Conservation (phyloP, 2,888 invertebrate genomes). For the Aleiodes alternator region DNA sequence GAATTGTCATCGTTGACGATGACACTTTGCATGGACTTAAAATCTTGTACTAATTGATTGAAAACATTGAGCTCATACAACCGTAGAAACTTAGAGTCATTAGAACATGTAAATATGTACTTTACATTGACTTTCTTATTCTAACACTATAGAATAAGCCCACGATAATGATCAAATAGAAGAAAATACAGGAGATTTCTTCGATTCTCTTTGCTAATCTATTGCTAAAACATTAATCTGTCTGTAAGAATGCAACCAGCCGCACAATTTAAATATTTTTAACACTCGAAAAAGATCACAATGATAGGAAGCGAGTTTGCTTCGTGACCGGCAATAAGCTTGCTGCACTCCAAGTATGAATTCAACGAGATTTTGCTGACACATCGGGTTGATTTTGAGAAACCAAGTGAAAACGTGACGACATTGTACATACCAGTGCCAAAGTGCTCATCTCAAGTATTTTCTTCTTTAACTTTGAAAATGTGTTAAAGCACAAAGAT, state of each 20-base stretch:
- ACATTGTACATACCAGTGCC: slow-evolving; percentile 46
- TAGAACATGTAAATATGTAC: slow-evolving; percentile 13
- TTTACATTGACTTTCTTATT: neutral
- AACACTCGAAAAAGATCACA: slow-evolving; percentile 66
- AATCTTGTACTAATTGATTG: neutral
- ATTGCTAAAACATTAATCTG: neutral
- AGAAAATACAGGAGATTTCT: too few species aligned
- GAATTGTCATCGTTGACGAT: slow-evolving; percentile 18
- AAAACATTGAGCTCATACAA: neutral
- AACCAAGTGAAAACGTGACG: slow-evolving; percentile 53
- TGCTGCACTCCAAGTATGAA: slow-evolving; percentile 45
- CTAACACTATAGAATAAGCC: slow-evolving; percentile 3
- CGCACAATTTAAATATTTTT: slow-evolving; percentile 68
- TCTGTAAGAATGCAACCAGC: neutral
- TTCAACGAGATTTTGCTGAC: slow-evolving; percentile 54
- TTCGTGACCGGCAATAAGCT: slow-evolving; percentile 73
- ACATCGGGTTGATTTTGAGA: slow-evolving; percentile 49
- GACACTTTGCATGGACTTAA: neutral
- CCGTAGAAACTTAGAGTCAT: neutral
- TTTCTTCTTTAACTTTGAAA: slow-evolving; percentile 17
- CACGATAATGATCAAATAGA: too few species aligned
- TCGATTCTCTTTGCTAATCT: neutral
- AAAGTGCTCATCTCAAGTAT: slow-evolving; percentile 39
- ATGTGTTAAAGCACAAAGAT: neutral
- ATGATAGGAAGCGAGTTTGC: slow-evolving; percentile 67